Percentiles rank a stretch among this genome's conserved stretches.
These are phyloP conservation scores for Thamnophis sirtalis DNA, from an alignment of 2,113 vertebrate genomes.

Conservation along the genomic window DNA sequence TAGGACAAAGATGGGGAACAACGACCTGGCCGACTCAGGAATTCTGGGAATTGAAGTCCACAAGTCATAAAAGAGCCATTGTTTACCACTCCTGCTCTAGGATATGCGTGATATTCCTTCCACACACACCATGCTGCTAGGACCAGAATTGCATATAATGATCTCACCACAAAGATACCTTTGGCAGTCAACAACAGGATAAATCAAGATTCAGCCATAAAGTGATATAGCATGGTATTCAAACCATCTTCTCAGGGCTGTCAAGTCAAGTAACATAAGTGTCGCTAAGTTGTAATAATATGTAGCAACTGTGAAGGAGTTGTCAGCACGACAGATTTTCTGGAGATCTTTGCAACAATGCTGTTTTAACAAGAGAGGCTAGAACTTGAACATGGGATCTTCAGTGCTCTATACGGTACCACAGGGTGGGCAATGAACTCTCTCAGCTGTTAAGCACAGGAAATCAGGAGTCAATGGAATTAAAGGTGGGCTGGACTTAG, in stretches of 20 bases:
- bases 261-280: background rate
- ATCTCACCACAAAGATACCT: background rate
- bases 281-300: background rate
- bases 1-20: no score
- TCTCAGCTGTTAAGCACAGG: background rate
- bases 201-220: background rate
- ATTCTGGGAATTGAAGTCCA: background rate
- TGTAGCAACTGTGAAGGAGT: background rate
- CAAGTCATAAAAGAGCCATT: background rate
- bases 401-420: background rate
- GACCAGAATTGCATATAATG: background rate
- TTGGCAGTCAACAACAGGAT: background rate
- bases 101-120: background rate
- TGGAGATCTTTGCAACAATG: background rate
- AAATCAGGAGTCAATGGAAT: background rate
- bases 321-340: background rate
- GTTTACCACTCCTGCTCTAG: background rate
- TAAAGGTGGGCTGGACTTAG: background rate
- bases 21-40: background rate
- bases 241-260: background rate
- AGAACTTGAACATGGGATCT: background rate
- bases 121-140: background rate
- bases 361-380: background rate
- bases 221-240: background rate
- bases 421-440: background rate